phyloP scores from a whole-genome alignment of 2,797 vertebrate species.

The Gadopsis marmoratus region DNA sequence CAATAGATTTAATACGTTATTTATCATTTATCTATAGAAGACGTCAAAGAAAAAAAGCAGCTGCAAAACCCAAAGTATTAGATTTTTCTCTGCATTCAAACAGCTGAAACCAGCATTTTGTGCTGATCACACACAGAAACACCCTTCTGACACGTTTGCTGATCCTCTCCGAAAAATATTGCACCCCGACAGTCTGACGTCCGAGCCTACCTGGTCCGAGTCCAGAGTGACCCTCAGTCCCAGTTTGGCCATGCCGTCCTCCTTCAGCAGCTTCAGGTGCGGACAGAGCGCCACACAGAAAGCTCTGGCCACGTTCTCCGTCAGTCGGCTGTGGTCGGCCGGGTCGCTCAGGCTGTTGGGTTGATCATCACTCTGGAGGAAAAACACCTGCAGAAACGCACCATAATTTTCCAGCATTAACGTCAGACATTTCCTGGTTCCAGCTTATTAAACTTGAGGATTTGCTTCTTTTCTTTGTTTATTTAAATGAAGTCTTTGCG shows the following conservation, averaged over 20 bases:
- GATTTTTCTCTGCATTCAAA: background rate
- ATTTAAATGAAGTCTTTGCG: no score
- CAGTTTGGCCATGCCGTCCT: conserved; percentile 97
- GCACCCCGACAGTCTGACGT: background rate
- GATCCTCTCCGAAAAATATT: background rate
- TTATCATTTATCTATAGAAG: background rate
- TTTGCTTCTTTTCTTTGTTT: no score
- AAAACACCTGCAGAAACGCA: conserved; percentile 90
- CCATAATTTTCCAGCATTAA: no score
- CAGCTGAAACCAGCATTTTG: background rate
- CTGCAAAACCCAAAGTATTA: background rate
- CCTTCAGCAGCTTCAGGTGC: conserved; percentile 95
- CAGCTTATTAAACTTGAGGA: no score
- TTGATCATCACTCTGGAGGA: conserved; percentile 95
- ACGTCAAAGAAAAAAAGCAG: background rate
- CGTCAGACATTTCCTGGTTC: no score
- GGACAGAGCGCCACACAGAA: conserved; percentile 96
- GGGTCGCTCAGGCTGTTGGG: conserved; percentile 92
- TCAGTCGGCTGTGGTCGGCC: conserved; percentile 96
- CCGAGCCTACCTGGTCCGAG: conserved; percentile 90
- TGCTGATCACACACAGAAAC: background rate
- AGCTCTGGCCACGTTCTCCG: conserved; percentile 95
- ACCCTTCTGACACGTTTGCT: background rate
- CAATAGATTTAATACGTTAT: background rate
- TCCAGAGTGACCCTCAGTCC: conserved; percentile 95